phyloP scores from a whole-genome alignment of 2,797 vertebrate genomes.

The Hydrocynus forskahlii region DNA sequence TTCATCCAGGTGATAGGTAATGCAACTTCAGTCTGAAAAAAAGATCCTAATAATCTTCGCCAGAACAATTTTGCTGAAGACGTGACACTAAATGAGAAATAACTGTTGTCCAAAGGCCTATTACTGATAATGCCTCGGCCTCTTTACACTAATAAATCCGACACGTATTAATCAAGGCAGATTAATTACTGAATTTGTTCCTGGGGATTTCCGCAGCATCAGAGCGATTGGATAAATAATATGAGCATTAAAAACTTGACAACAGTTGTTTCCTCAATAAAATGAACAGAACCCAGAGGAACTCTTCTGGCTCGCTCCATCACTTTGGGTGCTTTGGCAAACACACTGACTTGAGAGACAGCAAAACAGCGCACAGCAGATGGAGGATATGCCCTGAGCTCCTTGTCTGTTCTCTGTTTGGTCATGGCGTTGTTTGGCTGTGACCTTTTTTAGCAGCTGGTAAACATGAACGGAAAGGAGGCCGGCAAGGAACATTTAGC shows the following conservation, averaged over 20 bases:
- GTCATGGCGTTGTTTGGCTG: conserved; percentile 31
- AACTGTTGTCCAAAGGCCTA: not conserved
- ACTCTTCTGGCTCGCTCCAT: not conserved
- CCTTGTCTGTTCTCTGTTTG: conserved; percentile 1
- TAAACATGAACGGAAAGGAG: conserved; percentile 35
- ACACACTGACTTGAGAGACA: conserved; percentile 48
- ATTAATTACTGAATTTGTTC: not conserved
- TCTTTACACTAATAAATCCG: not conserved
- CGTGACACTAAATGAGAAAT: conserved; percentile 16
- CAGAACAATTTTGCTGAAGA: not conserved
- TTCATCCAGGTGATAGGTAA: not conserved
- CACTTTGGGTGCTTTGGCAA: conserved; percentile 24
- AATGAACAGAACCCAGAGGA: not conserved
- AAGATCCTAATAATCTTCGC: not conserved
- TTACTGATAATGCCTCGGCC: not conserved
- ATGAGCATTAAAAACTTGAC: not conserved
- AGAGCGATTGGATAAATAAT: not conserved
- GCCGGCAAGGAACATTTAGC: conserved; percentile 14
- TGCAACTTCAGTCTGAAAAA: not conserved
- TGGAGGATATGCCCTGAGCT: conserved; percentile 33
- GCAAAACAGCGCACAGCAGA: conserved; percentile 2
- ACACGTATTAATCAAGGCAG: not conserved
- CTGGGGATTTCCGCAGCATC: not conserved
- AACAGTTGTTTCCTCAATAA: not conserved
- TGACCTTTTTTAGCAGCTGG: conserved; percentile 24